Evolutionary conservation across 2,797 vertebrate species (phyloP).

Genomic region (Xenops minutus): DNA sequence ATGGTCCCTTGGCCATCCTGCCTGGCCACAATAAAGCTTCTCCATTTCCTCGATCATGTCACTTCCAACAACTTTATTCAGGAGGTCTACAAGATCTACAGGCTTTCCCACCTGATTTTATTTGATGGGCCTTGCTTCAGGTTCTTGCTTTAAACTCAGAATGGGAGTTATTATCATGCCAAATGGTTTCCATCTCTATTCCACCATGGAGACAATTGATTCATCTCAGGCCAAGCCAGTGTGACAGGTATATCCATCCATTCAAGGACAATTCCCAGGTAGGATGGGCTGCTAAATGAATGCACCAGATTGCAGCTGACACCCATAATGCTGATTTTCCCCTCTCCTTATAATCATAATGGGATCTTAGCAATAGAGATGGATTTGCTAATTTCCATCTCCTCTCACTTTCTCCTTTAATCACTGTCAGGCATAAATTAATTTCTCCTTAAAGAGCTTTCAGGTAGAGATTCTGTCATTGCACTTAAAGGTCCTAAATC

Average conservation of each 20-base stretch:
- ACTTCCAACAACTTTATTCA: neutral
- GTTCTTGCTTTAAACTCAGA: neutral
- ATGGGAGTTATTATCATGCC: neutral
- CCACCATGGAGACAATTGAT: conserved; percentile 25
- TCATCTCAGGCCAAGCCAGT: neutral
- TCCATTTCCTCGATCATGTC: neutral
- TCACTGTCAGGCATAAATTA: conserved; percentile 79
- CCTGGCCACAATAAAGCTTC: neutral
- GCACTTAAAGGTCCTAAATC: conserved; percentile 67
- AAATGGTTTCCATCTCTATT: conserved; percentile 6
- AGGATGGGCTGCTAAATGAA: conserved; percentile 63
- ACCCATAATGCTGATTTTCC: conserved; percentile 69
- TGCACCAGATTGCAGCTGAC: conserved; percentile 76
- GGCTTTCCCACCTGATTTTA: neutral
- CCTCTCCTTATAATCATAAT: conserved; percentile 73
- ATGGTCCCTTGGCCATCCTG: neutral
- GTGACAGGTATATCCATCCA: conserved; percentile 60
- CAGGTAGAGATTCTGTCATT: conserved; percentile 69
- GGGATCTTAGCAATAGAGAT: conserved; percentile 79
- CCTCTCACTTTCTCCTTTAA: conserved; percentile 77
- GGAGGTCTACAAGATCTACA: neutral
- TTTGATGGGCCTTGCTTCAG: neutral
- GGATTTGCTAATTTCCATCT: conserved; percentile 78
- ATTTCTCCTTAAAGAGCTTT: conserved; percentile 76
- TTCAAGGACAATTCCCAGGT: conserved; percentile 65